Conservation (phyloP, 2,113 vertebrate species). For the Charina bottae region DNA sequence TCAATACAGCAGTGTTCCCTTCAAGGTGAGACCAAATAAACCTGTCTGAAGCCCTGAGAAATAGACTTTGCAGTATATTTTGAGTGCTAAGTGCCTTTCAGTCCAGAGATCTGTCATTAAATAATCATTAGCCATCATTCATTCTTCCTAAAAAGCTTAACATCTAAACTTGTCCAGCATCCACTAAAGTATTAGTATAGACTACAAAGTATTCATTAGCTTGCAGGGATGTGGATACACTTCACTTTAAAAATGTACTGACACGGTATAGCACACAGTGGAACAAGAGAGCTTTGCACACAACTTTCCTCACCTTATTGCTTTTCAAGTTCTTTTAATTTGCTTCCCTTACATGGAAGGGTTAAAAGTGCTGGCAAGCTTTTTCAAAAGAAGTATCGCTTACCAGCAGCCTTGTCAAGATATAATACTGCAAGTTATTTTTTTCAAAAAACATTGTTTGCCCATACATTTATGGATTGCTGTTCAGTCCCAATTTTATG, state of each 20-base stretch:
- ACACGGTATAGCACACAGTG: not conserved
- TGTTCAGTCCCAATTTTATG: not conserved
- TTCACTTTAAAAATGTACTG: conserved; percentile 12
- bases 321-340: not conserved
- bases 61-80: conserved; percentile 70
- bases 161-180: conserved; percentile 59
- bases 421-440: rapidly evolving
- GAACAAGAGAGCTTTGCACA: not conserved
- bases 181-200: conserved; percentile 57
- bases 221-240: conserved; percentile 30
- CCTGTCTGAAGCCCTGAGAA: conserved; percentile 76
- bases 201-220: conserved; percentile 63
- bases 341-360: conserved; percentile 13
- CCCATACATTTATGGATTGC: rapidly evolving
- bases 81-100: conserved; percentile 75
- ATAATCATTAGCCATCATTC: conserved; percentile 76
- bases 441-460: not conserved
- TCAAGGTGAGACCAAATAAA: conserved; percentile 80
- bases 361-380: conserved; percentile 2
- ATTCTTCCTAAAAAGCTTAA: conserved; percentile 73
- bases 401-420: not conserved
- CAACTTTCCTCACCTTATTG: not conserved
- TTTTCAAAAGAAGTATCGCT: not conserved
- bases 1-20: conserved; percentile 72
- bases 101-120: conserved; percentile 74